Conservation (phyloP, 2,797 vertebrate genomes). For the Brachymystax lenok region DNA sequence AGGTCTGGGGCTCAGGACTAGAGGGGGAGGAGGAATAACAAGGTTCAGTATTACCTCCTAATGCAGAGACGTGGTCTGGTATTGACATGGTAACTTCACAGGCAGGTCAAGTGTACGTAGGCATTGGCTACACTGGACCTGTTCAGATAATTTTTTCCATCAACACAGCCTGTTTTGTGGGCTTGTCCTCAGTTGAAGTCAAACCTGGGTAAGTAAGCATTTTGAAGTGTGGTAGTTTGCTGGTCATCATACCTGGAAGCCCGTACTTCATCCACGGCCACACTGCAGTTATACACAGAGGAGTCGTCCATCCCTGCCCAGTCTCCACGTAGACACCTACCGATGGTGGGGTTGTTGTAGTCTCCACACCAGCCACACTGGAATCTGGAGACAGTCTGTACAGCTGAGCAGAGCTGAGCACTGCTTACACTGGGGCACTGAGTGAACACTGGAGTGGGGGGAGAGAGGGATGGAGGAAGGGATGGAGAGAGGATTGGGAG, state of each 20-base stretch:
- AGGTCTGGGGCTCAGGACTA: constrained; percentile 79
- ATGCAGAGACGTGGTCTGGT: no score
- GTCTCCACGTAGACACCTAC: constrained; percentile 90
- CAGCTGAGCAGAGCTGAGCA: constrained; percentile 83
- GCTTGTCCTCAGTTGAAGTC: neutral
- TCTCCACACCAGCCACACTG: constrained; percentile 95
- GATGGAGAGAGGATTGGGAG: neutral
- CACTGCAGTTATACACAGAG: constrained; percentile 81
- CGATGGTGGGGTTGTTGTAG: constrained; percentile 89
- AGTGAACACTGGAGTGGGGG: constrained; percentile 80
- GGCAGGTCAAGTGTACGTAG: no score
- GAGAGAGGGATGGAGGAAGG: constrained; percentile 10
- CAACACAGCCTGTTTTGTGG: neutral
- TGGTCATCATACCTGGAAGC: constrained; percentile 69
- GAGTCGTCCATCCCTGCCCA: constrained; percentile 84
- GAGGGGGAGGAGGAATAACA: neutral
- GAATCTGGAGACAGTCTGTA: constrained; percentile 86
- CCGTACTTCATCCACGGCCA: constrained; percentile 80
- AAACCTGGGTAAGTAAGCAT: neutral
- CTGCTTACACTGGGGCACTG: constrained; percentile 87
- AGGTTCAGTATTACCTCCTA: no score
- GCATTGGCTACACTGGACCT: no score
- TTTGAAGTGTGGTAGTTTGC: neutral
- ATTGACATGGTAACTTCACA: no score
- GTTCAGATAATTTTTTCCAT: no score